phyloP scores from a whole-genome alignment of 2,888 invertebrate genomes.

The Xanthostigma xanthostigma region DNA sequence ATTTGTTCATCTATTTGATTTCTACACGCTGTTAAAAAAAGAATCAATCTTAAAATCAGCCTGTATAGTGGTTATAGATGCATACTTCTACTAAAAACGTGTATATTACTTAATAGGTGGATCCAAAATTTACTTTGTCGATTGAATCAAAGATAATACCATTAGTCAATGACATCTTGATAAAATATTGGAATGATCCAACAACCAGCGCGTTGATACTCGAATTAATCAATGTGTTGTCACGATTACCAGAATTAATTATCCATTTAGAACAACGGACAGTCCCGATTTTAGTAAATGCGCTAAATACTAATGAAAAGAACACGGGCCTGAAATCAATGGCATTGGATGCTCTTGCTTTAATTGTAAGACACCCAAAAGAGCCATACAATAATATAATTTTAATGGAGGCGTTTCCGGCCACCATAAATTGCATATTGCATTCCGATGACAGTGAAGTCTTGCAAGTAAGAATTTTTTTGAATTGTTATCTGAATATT shows the following conservation, averaged over 20 bases:
- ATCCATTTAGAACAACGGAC: slow-evolving; percentile 35
- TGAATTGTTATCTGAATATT: neutral
- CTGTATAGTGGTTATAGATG: neutral
- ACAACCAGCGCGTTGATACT: slow-evolving; percentile 35
- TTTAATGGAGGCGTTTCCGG: neutral
- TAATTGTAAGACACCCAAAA: slow-evolving; percentile 1
- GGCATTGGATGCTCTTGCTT: slow-evolving; percentile 2
- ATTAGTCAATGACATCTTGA: slow-evolving; percentile 39
- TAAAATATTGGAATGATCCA: slow-evolving; percentile 39
- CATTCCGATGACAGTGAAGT: neutral
- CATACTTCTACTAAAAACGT: neutral
- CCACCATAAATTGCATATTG: slow-evolving; percentile 1
- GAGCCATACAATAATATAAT: neutral
- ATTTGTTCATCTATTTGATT: no score
- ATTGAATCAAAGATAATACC: slow-evolving; percentile 39
- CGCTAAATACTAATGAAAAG: slow-evolving; percentile 15
- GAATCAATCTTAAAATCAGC: no score
- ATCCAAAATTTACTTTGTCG: slow-evolving; percentile 39
- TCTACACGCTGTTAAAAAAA: no score
- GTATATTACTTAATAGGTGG: slow-evolving; percentile 26
- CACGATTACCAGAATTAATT: slow-evolving; percentile 34
- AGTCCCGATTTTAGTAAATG: slow-evolving; percentile 40
- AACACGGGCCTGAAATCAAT: neutral
- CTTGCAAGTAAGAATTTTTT: neutral
- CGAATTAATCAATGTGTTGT: slow-evolving; percentile 38